Evolutionary conservation across 2,113 vertebrate species (phyloP).

Genomic region (Eurypyga helias): DNA sequence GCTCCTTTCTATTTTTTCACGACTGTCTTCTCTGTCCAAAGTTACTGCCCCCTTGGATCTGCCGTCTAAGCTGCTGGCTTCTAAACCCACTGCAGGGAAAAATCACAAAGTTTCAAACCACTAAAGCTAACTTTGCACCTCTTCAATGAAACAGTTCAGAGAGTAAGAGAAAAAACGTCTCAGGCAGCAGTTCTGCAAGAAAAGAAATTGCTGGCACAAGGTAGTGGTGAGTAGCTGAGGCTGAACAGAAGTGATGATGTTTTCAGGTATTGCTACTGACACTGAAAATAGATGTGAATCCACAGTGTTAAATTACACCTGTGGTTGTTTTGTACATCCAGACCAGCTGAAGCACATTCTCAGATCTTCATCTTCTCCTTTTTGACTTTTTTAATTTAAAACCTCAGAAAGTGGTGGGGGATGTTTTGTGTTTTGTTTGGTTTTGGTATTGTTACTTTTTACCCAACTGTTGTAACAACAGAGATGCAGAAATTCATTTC

Average conservation of each 20-base stretch:
- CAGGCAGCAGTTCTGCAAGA: neutral
- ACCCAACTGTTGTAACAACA: neutral
- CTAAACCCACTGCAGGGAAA: neutral
- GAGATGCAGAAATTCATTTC: neutral
- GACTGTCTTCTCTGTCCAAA: neutral
- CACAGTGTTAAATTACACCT: neutral
- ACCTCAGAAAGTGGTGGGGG: no score
- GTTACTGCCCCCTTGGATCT: neutral
- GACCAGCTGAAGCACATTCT: neutral
- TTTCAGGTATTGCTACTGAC: neutral
- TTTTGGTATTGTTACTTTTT: neutral
- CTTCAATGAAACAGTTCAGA: neutral
- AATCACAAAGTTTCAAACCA: neutral
- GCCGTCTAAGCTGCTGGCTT: neutral
- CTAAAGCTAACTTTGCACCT: conserved; percentile 4
- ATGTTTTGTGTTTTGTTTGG: neutral
- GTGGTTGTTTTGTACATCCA: neutral
- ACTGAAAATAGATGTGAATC: neutral
- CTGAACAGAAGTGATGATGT: neutral
- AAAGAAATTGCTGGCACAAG: neutral
- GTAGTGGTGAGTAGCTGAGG: neutral
- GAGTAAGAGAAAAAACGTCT: neutral
- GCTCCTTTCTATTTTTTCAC: neutral
- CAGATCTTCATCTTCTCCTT: neutral
- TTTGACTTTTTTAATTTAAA: no score